Evolutionary conservation across 2,797 vertebrate species (phyloP), one percentile per base, ranked within the genome.

Genomic region (Molothrus ater): DNA sequence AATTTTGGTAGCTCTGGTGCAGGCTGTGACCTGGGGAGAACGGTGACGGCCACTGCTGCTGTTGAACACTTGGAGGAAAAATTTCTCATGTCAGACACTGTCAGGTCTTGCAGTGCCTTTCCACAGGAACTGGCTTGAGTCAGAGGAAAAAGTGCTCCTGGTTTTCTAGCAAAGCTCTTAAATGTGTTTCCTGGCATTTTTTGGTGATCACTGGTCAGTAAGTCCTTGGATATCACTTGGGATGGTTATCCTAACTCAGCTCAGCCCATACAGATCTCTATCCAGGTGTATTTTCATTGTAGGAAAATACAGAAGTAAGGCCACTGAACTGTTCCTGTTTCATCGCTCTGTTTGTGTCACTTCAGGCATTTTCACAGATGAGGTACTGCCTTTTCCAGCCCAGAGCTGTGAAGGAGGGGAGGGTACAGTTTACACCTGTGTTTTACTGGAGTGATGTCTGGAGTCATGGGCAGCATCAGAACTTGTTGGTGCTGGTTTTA

Each of bases 11-110:
- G 38, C 26, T 64, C 31, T 51, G 34, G 20, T 40, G 3, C 5
- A 17, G 43, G 3, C 36, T 36, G 36, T 15, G 24, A 2, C 65
- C 9, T 42, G 10, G 56, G 4, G 19, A 31, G 42, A 61, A 16
- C 0, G 0, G 7, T 17, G 64, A 21, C 0, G 0, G 22, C 38
- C 40, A 20, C 29, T 22, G 29, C 31, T 43, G 60, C 13, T 22
- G 57, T 22, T 6, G 29, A 74, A 5, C 24, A 5, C 16, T 2
- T 2, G 19, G 29, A 20, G 38, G 40, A 13, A 31, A 21, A 43
- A 3, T 17, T 88, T 43, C 42, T 50, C 34, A 6, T 0, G 0
- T 12, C 5, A 13, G 40, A 10, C 36, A 31, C 14, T 0, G 0
- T 8, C 25, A 12, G 57, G 34, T 80, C 79, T 79, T 17, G 32